Evolutionary conservation across 2,888 invertebrate species (phyloP), one percentile per base, ranked within the genome.

Genomic region (Eilema griseolum): DNA sequence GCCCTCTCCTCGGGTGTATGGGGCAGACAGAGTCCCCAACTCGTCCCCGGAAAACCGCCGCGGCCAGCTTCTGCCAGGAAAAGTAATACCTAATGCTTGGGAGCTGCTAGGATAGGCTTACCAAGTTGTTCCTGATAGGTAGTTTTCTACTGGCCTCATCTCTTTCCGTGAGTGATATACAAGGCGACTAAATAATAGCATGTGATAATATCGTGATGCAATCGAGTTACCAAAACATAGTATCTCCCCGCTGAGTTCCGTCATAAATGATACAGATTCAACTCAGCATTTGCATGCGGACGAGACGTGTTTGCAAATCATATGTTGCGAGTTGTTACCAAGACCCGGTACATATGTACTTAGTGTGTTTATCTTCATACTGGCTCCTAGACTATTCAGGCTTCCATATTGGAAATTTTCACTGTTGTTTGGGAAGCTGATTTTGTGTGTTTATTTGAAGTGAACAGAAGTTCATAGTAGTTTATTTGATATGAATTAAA

Each of bases 291-390:
- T 86, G 85, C 88, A 88, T 85, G 82, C 70, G 81, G 78, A 84
- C 84, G 87, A 84, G 87, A 85, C 84, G 83, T 87, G 89, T 86
- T 88, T 89, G 85, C 86, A 84, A 89, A 88, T 87, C 87, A 86
- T 87, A 86, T 86, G 88, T 87, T 88, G 76, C 84, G 83, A 76
- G 76, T 82, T 74, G 79, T 79, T 81, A 79, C 81, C 72, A 73
- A 77, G 76, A 74, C 75, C 77, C 70, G 72, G 77, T 83, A 79
- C 77, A 78, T 65, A 75, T 77, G 77, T 78, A 75, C 72, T 79
- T 72, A 70, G 66, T 66, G 31, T 65, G 70, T 78, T 72, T 78
- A 70, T 70, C 71, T 72, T 76, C 16, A 24, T 56, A 60, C 57
- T 14, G 28, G 63, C 66, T 68, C 41, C 37, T 64, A 20, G 23